Base-by-base conservation (phyloP, 2,113 vertebrate genomes). In the Sinosuthora webbiana region DNA sequence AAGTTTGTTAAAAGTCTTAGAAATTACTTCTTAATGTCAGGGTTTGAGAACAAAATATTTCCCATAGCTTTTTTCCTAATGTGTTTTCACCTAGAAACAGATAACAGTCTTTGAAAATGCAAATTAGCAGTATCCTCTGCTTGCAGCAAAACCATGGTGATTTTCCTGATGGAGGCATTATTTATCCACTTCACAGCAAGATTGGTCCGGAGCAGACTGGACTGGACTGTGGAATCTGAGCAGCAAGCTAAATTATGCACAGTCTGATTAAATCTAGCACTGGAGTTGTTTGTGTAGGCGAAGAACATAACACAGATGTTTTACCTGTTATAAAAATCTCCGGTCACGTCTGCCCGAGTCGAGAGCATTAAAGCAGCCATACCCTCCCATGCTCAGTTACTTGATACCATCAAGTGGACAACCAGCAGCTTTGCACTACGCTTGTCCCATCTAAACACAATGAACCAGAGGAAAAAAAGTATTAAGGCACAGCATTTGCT, bases 351-450 rank as follows among this genome's bases (percentile, higher is more conserved):
- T 70, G 62, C 69, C 37, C 0, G 1, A 84, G 73, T 2, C 19
- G n/a, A 82, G 35, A 91, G 75, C 11, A 1, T 67, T 45, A 41
- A 41, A 62, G 70, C 70, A 79, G 63, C 70, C 56, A 12, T 93
- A 75, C 60, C 56, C 75, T 91, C 27, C 78, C 3, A 6, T 75
- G 68, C 45, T 96, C 75, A 80, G 93, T 93, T 96, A 74, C 85
- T 90, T 90, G 92, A 94, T 94, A 96, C 93, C 93, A 96, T 94
- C 93, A 95, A 94, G 95, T 85, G 93, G 95, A 96, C 92, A 88
- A 80, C 22, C 16, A 0, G 88, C 82, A 94, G 92, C 85, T 94
- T 83, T 96, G 90, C 95, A 95, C 53, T 86, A 39, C 0, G 0
- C n/a, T 78, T 50, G 67, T 60, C 57, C 47, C 73, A 30, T 47